Evolutionary conservation across 1,140 invertebrate species (phyloP), one percentile per base, ranked within the genome.

Genomic region (Potamilus streckersoni): DNA sequence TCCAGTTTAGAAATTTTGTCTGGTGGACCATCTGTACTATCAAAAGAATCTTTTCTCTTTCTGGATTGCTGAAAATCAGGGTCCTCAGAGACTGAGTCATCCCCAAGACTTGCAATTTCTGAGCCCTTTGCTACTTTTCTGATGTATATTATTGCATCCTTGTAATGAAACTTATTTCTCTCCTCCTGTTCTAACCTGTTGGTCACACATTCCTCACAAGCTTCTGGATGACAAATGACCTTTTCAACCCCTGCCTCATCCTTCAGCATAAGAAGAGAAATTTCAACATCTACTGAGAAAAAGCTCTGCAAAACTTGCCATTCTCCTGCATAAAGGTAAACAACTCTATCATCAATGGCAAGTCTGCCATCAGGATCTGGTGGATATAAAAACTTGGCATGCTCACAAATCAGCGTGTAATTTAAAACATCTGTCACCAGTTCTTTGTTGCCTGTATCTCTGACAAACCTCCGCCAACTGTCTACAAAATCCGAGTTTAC

Each of bases 401-500:
- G 86, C 59, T 83, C 74, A 80, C 86, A 88, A 27, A 88, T 72
- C 31, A 88, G 71, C 2, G 73, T 71, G 5, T 56, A 56, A 75
- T 88, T 88, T 23, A 69, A 63, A 8, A 88, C 77, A 23, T 80
- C 73, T 27, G 64, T 76, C n/a, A 85, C 69, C 27, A 82, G 80
- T 15, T 78, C 76, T 49, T 64, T 69, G 66, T 80, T 84, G 6
- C 76, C 20, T 23, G 81, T 80, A 65, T 87, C 85, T 69, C 82
- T 82, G 31, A 90, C 75, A 77, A 89, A 90, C 67, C 83, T 86
- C 63, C 86, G 81, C 90, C 89, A 91, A 55, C 80, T 78, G 20
- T 86, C 83, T 0, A 90, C 74, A 80, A 89, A 91, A 12, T 76
- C 75, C 27, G 79, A 73, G 78, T 77, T 85, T 27, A 90, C 79